Percentiles rank a stretch among this genome's conserved stretches.
Conservation (phyloP, 2,113 vertebrate species). For the Sapayoa aenigma region DNA sequence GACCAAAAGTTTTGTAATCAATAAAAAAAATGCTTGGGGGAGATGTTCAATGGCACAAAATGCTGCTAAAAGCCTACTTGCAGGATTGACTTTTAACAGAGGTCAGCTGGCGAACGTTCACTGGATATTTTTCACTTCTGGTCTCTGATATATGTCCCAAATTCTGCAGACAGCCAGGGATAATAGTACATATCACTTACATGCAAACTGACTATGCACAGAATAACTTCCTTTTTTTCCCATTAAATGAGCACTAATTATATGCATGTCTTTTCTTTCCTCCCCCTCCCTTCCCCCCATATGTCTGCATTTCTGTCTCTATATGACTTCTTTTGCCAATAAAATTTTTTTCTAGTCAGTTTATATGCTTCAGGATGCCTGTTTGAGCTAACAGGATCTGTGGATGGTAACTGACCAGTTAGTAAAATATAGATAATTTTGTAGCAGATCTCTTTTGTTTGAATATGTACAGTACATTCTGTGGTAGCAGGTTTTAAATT, state of each 20-base stretch:
- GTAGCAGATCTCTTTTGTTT: background rate
- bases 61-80: background rate
- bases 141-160: background rate
- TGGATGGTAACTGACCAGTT: background rate
- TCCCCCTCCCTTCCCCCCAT: fast-evolving
- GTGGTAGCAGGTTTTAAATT: background rate
- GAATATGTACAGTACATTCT: background rate
- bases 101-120: background rate
- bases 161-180: background rate
- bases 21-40: background rate
- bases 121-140: background rate
- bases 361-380: background rate
- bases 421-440: background rate
- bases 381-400: background rate
- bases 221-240: background rate
- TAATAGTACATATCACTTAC: background rate
- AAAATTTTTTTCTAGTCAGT: background rate
- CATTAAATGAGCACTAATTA: background rate
- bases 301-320: background rate
- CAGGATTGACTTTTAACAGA: background rate
- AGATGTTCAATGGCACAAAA: background rate
- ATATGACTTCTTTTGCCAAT: background rate
- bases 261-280: background rate
- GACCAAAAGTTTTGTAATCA: background rate
- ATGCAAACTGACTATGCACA: background rate